phyloP scores from a whole-genome alignment of 2,888 invertebrate genomes.

The Nesidiocoris tenuis region DNA sequence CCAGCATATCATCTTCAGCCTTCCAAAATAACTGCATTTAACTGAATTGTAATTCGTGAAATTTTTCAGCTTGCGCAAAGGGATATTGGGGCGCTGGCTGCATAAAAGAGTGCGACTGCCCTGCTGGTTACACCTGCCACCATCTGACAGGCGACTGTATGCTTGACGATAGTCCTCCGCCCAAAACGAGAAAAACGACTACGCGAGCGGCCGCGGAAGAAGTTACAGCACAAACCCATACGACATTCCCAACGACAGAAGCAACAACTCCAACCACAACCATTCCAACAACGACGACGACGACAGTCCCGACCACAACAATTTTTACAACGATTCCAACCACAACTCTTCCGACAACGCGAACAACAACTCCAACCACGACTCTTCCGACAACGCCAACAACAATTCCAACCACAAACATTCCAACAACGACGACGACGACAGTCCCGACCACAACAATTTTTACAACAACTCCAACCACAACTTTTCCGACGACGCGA shows the following conservation, averaged over 20 bases:
- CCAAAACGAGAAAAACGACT: slow-evolving; percentile 43
- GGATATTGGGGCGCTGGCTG: slow-evolving; percentile 49
- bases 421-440: slow-evolving; percentile 13
- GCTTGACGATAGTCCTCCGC: slow-evolving; percentile 45
- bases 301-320: slow-evolving; percentile 10
- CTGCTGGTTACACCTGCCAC: slow-evolving; percentile 49
- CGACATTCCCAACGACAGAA: background rate
- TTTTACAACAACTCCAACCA: slow-evolving; percentile 6
- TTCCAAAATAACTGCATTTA: background rate
- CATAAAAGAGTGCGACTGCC: slow-evolving; percentile 47
- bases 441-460: slow-evolving; percentile 8
- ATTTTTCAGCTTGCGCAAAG: slow-evolving; percentile 47
- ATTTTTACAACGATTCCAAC: slow-evolving; percentile 7
- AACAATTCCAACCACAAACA: background rate
- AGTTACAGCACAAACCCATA: background rate
- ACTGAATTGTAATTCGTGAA: background rate
- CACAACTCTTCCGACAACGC: slow-evolving; percentile 17
- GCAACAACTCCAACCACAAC: background rate
- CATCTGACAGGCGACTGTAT: slow-evolving; percentile 50
- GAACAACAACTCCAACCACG: slow-evolving; percentile 5
- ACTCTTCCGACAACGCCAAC: slow-evolving; percentile 25
- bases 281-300: slow-evolving; percentile 7
- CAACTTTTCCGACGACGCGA: slow-evolving; percentile 18
- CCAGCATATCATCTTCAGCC: background rate
- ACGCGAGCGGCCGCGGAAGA: background rate